Evolutionary conservation across 2,113 vertebrate species (phyloP), one percentile per base, ranked within the genome.

Genomic region (Zosterops lateralis): DNA sequence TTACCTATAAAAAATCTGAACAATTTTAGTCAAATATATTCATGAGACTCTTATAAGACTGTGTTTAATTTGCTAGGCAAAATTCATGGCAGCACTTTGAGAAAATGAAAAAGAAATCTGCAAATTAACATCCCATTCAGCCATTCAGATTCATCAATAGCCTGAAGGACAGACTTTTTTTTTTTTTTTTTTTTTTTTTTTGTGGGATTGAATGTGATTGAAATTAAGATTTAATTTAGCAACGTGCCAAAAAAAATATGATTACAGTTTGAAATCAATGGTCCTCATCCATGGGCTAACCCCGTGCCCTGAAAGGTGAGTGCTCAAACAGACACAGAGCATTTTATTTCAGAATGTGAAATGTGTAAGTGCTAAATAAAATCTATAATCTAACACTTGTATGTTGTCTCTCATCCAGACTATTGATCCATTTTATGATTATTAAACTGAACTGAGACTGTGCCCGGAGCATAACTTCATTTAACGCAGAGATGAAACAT

Each of bases 201-300:
- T 14, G 22, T 58, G 22, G 26, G 24, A 67, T 5, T 66, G 60
- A 73, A 66, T 66, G 47, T 74, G 47, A 88, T 68, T 68, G 81
- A 79, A 90, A 66, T 81, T 51, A 77, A 56, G 47, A 83, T 77
- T 86, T 79, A 93, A 83, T 77, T 86, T 82, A 93, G 20, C 28
- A 76, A 14, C 18, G 79, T 77, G 26, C 20, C 51, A 71, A 64
- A 32, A 77, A 93, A 83, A 73, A 48, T 57, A 50, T 40, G 31
- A 65, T 6, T 76, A 24, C 29, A n/a, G 38, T 89, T 83, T 79
- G 61, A 84, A 95, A 80, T 78, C 44, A 65, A 29, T 82, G 70
- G 6, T 58, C 56, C 26, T 77, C 21, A 44, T 32, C 32, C 0
- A 0, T 0, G 1, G 19, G 61, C 72, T 91, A 84, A 67, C 14